Conservation (phyloP, 2,797 vertebrate species). For the Mallotus villosus region DNA sequence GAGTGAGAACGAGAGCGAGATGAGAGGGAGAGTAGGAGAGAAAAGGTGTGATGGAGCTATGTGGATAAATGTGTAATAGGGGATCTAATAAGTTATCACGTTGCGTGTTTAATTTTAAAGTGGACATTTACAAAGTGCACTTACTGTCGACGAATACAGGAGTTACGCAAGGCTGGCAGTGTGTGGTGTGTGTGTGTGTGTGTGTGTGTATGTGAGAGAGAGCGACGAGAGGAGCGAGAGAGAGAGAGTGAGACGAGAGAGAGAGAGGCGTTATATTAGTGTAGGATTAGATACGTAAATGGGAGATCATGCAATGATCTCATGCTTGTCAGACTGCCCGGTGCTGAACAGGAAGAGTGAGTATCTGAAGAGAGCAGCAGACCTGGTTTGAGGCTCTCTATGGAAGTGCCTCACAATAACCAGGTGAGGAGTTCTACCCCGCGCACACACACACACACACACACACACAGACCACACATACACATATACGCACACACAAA, state of each 20-base stretch:
- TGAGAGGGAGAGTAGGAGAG: constrained; percentile 56
- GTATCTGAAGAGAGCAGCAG: constrained; percentile 95
- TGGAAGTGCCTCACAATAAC: constrained; percentile 97
- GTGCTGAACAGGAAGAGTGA: constrained; percentile 95
- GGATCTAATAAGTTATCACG: constrained; percentile 54
- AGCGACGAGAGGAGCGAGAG: too few species aligned
- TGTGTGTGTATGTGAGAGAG: constrained; percentile 68
- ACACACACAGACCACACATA: not conserved
- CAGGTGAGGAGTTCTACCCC: constrained; percentile 77
- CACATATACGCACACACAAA: constrained; percentile 5
- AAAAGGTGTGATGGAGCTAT: constrained; percentile 44
- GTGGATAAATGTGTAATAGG: constrained; percentile 80
- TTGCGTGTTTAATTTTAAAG: constrained; percentile 5
- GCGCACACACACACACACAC: constrained; percentile 2
- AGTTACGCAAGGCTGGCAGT: too few species aligned
- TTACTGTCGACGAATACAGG: too few species aligned
- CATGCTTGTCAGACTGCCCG: too few species aligned
- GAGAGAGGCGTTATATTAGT: constrained; percentile 36
- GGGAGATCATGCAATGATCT: too few species aligned
- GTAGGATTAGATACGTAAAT: not conserved
- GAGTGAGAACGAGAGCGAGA: constrained; percentile 54
- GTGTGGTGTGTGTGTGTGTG: constrained; percentile 12
- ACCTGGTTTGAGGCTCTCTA: constrained; percentile 96
- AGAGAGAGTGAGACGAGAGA: too few species aligned
- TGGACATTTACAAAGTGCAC: not conserved